Conservation (phyloP, 2,113 vertebrate species). For the Anoplopoma fimbria region DNA sequence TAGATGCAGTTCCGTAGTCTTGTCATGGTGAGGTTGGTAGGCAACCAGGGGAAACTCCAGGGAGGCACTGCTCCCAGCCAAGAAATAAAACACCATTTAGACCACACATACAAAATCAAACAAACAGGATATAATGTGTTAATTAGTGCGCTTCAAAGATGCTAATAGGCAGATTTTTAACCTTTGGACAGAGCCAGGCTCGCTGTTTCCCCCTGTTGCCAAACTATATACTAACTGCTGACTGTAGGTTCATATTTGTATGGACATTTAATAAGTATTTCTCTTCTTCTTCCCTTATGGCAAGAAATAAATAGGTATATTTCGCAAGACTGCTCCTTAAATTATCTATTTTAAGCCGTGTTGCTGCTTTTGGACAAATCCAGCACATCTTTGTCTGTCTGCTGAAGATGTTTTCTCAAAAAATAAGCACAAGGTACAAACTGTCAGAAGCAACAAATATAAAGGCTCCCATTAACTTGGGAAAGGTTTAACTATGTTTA, state of each 20-base stretch:
- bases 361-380: conserved; percentile 9
- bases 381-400: background rate
- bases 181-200: background rate
- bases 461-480: background rate
- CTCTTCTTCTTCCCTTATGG: background rate
- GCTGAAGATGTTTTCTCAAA: background rate
- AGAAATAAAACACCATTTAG: background rate
- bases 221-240: background rate
- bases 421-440: background rate
- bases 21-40: background rate
- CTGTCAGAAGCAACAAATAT: background rate
- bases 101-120: background rate
- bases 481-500: background rate
- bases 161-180: background rate
- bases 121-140: background rate
- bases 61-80: background rate
- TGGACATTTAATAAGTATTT: background rate
- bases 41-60: background rate
- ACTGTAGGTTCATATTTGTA: background rate
- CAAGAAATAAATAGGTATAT: background rate
- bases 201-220: background rate
- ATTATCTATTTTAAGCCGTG: background rate
- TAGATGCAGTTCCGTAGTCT: background rate
- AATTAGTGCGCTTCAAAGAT: background rate
- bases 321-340: background rate